A percentile compares a stretch with the other conserved stretches of the same genome.
phyloP scores from a whole-genome alignment of 1,140 invertebrate genomes.

The Dendroctonus ponderosae region DNA sequence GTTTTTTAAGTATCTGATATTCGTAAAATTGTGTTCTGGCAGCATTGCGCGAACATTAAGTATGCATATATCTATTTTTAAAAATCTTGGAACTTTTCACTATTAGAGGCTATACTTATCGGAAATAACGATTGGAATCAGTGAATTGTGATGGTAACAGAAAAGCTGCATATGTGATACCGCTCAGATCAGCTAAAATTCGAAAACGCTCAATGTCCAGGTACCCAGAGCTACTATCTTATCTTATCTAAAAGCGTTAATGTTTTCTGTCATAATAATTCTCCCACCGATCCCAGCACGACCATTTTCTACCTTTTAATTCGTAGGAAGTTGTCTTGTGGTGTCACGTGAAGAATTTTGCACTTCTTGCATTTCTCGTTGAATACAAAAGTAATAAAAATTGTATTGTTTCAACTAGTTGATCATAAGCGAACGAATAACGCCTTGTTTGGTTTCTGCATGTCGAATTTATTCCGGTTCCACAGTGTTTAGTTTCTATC shows the following conservation, averaged over 20 bases:
- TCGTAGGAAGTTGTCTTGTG: not conserved
- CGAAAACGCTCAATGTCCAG: not conserved
- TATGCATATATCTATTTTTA: not conserved
- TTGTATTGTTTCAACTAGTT: not conserved
- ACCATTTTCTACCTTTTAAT: not conserved
- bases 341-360: slow-evolving; percentile 12
- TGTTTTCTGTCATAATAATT: slow-evolving; percentile 12
- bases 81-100: not conserved
- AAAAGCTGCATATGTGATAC: not conserved
- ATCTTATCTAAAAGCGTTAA: slow-evolving; percentile 18
- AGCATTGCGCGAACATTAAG: not conserved
- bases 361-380: not conserved
- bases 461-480: too few species aligned
- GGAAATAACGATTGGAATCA: not conserved
- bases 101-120: too few species aligned
- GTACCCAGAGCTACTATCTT: slow-evolving; percentile 7
- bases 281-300: not conserved
- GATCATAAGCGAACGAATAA: not conserved
- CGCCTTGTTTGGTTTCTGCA: not conserved
- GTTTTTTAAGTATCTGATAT: not conserved
- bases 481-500: too few species aligned
- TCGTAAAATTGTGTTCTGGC: not conserved
- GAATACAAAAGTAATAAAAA: not conserved
- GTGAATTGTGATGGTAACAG: not conserved
- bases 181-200: slow-evolving; percentile 6